Percentiles rank a stretch among this genome's conserved stretches.
Conservation (phyloP, 2,888 invertebrate genomes). For the Oligia fasciuncula region DNA sequence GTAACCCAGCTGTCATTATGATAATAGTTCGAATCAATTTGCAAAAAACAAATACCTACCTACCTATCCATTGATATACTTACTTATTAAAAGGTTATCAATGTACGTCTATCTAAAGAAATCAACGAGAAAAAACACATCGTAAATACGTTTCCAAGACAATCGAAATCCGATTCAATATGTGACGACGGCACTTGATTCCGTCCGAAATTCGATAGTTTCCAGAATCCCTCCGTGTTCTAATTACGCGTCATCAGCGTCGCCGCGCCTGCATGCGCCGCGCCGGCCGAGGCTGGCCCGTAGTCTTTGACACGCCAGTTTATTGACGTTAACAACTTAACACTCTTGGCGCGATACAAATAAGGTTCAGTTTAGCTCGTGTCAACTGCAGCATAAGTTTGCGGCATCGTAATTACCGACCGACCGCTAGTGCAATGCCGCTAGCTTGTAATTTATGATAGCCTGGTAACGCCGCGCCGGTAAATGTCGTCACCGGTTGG, state of each 20-base stretch:
- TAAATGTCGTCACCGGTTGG: slow-evolving; percentile 74
- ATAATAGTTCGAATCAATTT: neutral
- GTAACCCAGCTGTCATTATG: neutral
- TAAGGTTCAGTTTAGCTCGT: slow-evolving; percentile 44
- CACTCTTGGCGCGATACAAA: fast-evolving
- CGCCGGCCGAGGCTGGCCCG: slow-evolving; percentile 59
- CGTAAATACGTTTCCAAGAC: slow-evolving; percentile 32
- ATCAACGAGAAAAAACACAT: slow-evolving; percentile 15
- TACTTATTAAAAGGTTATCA: no score
- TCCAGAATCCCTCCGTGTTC: slow-evolving; percentile 62
- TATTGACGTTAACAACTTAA: neutral
- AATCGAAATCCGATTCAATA: slow-evolving; percentile 54
- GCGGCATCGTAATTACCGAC: slow-evolving; percentile 67
- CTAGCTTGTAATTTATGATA: slow-evolving; percentile 81
- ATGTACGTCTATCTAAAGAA: neutral
- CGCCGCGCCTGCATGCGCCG: slow-evolving; percentile 69
- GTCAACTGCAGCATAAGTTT: slow-evolving; percentile 41
- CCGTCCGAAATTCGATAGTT: slow-evolving; percentile 59
- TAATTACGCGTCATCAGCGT: slow-evolving; percentile 71
- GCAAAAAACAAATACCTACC: neutral
- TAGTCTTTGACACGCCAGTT: slow-evolving; percentile 42
- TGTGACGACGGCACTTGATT: slow-evolving; percentile 50
- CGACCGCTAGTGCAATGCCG: slow-evolving; percentile 67
- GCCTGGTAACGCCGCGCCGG: slow-evolving; percentile 78
- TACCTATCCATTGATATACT: neutral